Conservation (phyloP, 2,888 invertebrate genomes). For the Blera fallax region DNA sequence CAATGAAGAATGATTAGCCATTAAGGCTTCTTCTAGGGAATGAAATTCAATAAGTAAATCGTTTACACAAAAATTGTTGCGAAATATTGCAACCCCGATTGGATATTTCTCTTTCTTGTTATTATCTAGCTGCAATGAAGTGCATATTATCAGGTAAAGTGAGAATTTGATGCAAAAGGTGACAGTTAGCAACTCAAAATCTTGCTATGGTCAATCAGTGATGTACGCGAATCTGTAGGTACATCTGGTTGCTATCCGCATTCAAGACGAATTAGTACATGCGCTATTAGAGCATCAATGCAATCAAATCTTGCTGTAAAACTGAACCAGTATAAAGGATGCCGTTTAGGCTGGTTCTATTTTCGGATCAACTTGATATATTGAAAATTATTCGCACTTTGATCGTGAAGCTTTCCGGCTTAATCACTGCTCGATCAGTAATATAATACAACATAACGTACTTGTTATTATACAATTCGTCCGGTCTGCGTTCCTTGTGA, state of each 20-base stretch:
- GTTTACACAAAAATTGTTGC: slow-evolving; percentile 50
- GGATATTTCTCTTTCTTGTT: slow-evolving; percentile 30
- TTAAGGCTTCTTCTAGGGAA: background rate
- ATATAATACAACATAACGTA: background rate
- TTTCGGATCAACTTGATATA: background rate
- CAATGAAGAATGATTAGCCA: background rate
- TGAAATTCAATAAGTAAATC: slow-evolving; percentile 42
- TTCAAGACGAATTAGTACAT: background rate
- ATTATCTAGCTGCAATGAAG: slow-evolving; percentile 47
- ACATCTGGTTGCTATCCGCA: background rate
- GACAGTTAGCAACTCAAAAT: background rate
- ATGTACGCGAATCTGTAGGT: background rate
- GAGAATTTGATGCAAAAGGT: background rate
- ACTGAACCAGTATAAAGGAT: background rate
- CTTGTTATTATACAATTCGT: background rate
- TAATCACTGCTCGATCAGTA: background rate
- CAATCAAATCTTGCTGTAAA: background rate
- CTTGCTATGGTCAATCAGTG: background rate
- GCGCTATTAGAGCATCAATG: background rate
- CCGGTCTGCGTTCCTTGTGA: background rate
- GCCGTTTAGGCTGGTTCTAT: background rate
- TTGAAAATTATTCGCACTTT: background rate
- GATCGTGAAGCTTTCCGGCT: background rate
- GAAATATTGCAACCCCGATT: slow-evolving; percentile 32
- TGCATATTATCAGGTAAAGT: background rate